Evolutionary conservation across 2,113 vertebrate species (phyloP), one percentile per base, ranked within the genome.

Genomic region (Malurus melanocephalus): DNA sequence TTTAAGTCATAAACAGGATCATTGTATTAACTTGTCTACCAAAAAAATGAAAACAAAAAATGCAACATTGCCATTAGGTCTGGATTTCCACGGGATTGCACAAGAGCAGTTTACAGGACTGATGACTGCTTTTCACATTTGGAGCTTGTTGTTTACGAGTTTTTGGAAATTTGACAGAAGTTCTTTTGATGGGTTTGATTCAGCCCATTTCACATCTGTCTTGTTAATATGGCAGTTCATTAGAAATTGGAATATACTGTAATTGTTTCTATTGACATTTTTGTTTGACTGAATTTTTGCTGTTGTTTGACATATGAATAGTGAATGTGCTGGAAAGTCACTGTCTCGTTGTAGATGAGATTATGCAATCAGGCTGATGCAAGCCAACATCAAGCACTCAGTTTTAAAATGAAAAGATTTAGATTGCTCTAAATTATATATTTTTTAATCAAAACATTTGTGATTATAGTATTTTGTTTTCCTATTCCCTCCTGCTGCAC

Each of bases 241-340:
- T 94, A 93, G 66, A 86, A 89, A 77, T 74, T 57, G 85, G 79
- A 90, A 94, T 94, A 79, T 92, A 65, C 67, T 62, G 30, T 96
- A 95, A 94, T 88, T 88, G 81, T 92, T 85, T 83, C 82, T 93
- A 62, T 75, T 89, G 85, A 73, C 75, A 56, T 91, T 93, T 94
- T 80, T 90, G 51, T 92, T 90, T 73, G 51, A 51, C 74, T 79
- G 92, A 79, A 66, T 94, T 93, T 84, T 81, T 89, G 65, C 80
- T 6, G 57, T 59, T 92, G 55, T 90, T 83, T 82, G 81, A 78
- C 59, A 76, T 72, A 19, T 33, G 51, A 62, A 84, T 88, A 76
- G 71, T 94, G 77, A 95, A 88, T 89, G 59, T 2, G 6, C 72
- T 95, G 56, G 55, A 74, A 93, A 83, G 79, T 74, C 38, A 35